Evolutionary conservation across 2,113 vertebrate genomes (phyloP), one percentile per base, ranked within the genome.

Genomic region (Poeciliopsis turrubarensis): DNA sequence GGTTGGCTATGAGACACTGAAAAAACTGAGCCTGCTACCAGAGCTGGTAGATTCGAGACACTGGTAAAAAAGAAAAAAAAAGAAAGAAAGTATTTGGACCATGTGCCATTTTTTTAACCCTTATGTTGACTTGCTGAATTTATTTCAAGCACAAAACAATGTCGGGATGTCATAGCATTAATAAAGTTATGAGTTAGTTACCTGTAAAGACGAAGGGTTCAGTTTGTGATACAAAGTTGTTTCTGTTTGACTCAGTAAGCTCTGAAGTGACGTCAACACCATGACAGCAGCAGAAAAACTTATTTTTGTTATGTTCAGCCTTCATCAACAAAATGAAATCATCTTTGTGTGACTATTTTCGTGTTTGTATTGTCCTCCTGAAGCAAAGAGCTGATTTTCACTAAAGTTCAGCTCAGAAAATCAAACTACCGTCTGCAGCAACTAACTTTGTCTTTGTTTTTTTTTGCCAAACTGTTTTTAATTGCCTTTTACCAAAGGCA

Each of bases 1-100:
- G 84, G 96, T 99, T 60, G 98, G 98, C 0, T 99, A 99, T 0
- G 98, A 99, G 82, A 97, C 96, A 0, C 95, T 99, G 47, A 99
- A 99, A 93, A 99, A 96, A 77, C 89, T 99, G 67, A 99, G 98
- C 87, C 90, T 99, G 39, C 93, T 97, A 1, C 97, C 97, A 0
- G 97, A 99, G 92, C 94, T 99, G 88, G 95, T 98, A 81, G 95
- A 99, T 71, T 98, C 96, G 0, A 95, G 97, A 74, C 97, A 99
- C 88, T 99, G 97, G 98, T 99, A 96, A 92, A 82, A 47, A 2
- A 63, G 0, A 47, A 22, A 44, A 34, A 3, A 0, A 3, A 3
- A 0, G 3, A 96, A 37, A 37, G 2, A 0, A 2, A 2, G 0
- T 26, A 41, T 0, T 19, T 17, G 87, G 81, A 84, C 75, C 79